Conservation (phyloP, 2,888 invertebrate genomes). For the Drosophila atripex region DNA sequence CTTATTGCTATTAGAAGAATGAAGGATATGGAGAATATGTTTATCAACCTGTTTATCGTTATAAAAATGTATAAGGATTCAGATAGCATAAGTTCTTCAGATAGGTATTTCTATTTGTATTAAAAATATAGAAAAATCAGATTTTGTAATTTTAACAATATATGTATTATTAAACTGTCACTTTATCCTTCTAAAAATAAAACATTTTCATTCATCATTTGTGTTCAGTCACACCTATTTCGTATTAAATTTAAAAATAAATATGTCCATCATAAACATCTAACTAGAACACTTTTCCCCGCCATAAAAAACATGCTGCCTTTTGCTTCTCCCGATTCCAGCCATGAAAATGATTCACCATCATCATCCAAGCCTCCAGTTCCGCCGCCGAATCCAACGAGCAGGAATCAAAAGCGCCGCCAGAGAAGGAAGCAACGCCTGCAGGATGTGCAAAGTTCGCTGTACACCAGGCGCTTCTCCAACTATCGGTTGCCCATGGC, state of each 20-base stretch:
- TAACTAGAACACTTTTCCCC: background rate
- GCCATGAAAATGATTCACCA: background rate
- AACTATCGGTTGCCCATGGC: constrained; percentile 16
- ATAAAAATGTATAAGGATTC: too few relatives aligned
- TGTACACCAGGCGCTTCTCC: constrained; percentile 27
- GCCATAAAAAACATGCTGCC: constrained; percentile 2
- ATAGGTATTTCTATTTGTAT: too few relatives aligned
- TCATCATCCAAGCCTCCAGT: constrained; percentile 3
- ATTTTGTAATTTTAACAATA: too few relatives aligned
- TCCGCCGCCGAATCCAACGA: background rate
- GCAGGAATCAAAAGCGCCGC: constrained; percentile 7
- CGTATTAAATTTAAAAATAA: background rate
- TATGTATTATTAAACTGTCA: background rate
- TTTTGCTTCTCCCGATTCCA: background rate
- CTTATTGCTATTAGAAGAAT: too few relatives aligned
- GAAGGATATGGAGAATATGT: too few relatives aligned
- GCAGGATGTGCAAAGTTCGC: constrained; percentile 4
- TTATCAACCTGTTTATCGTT: too few relatives aligned
- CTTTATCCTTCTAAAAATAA: background rate
- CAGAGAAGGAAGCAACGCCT: constrained; percentile 19
- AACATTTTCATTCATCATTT: background rate
- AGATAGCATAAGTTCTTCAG: too few relatives aligned
- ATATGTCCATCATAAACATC: constrained; percentile 4
- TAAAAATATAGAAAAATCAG: too few relatives aligned
- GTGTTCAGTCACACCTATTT: background rate